Conservation (phyloP, 2,888 invertebrate genomes). For the Laothoe populi region DNA sequence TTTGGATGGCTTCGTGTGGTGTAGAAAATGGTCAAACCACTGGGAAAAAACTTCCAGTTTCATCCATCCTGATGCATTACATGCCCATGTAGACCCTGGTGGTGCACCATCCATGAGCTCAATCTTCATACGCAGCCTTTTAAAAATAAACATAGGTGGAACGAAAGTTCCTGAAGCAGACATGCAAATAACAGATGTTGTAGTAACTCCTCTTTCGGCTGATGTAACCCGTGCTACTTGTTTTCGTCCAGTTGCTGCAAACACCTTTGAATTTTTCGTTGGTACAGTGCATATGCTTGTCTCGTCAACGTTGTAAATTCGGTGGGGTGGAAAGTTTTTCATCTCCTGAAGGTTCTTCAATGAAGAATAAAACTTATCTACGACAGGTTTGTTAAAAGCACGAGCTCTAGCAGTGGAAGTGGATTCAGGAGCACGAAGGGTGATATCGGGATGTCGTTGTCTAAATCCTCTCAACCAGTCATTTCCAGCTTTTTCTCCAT, state of each 20-base stretch:
- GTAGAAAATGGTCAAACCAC: not conserved
- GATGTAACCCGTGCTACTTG: not conserved
- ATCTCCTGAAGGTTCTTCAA: too few relatives aligned
- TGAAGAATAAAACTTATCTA: conserved; percentile 4
- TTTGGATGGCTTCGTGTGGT: not conserved
- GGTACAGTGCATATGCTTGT: too few relatives aligned
- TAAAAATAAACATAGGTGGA: not conserved
- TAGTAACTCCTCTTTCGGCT: not conserved
- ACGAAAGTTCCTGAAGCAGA: not conserved
- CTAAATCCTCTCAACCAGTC: not conserved
- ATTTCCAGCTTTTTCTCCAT: not conserved
- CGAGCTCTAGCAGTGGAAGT: not conserved
- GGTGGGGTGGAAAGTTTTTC: too few relatives aligned
- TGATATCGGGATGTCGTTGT: not conserved
- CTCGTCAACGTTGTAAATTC: too few relatives aligned
- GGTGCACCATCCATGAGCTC: not conserved
- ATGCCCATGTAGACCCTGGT: conserved; percentile 27
- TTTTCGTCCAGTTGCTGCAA: not conserved
- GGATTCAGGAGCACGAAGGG: not conserved
- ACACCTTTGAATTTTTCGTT: not conserved
- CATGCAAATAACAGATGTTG: not conserved
- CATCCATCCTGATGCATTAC: conserved; percentile 2
- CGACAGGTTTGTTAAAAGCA: not conserved
- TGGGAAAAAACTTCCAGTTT: not conserved
- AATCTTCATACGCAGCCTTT: not conserved